Conservation (phyloP, 2,113 vertebrate genomes). For the Hippocampus barbouri region DNA sequence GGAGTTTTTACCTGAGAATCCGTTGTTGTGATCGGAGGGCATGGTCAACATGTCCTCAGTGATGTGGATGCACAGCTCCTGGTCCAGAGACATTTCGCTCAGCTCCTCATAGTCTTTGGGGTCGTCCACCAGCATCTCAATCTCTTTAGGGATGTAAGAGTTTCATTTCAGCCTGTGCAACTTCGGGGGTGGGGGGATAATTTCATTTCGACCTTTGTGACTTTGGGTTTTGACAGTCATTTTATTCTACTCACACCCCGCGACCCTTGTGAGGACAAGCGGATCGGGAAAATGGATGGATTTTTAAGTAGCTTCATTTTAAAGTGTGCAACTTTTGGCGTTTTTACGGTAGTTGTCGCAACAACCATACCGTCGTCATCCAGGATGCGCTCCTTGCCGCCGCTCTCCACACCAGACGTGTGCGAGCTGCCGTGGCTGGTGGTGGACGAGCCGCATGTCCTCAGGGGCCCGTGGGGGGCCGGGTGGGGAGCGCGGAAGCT, state of each 20-base stretch:
- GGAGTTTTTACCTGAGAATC: conserved; percentile 80
- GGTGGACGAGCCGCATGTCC: conserved; percentile 90
- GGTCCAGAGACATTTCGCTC: conserved; percentile 82
- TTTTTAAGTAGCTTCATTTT: no score
- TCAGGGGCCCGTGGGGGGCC: conserved; percentile 77
- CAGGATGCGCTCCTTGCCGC: conserved; percentile 87
- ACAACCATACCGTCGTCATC: conserved; percentile 85
- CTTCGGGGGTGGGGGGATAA: neutral
- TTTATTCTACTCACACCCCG: no score
- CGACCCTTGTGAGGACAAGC: no score
- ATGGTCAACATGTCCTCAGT: conserved; percentile 93
- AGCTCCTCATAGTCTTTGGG: conserved; percentile 91
- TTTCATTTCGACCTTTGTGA: no score
- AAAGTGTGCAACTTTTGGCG: no score
- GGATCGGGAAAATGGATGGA: no score
- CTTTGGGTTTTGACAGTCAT: no score
- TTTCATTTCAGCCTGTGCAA: neutral
- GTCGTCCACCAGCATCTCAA: conserved; percentile 98
- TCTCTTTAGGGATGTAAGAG: conserved; percentile 72
- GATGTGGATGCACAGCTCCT: conserved; percentile 95
- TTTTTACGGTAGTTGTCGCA: neutral
- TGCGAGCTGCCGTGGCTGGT: conserved; percentile 93
- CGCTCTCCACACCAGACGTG: conserved; percentile 92
- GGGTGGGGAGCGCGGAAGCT: conserved; percentile 73
- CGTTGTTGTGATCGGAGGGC: conserved; percentile 81